Evolutionary conservation across 2,113 vertebrate species (phyloP), one percentile per base, ranked within the genome.

Genomic region (Phaetusa simplex): DNA sequence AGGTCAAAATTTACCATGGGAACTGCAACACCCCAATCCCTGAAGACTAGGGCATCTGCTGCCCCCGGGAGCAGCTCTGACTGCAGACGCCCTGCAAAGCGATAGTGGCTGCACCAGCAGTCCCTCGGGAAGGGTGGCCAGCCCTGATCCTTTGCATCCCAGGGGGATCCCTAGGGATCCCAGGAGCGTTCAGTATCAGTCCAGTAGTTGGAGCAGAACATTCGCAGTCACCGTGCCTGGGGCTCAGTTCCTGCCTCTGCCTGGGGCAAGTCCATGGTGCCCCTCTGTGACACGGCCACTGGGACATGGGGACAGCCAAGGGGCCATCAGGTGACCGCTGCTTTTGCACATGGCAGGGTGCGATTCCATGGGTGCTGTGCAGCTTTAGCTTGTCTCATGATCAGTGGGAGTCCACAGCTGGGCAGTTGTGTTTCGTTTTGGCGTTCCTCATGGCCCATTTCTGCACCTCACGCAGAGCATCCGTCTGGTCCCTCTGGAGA

Each of bases 1-100:
- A 98, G 0, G 96, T 99, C 64, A 98, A 97, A 88, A 99, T 99
- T 95, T 99, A 99, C 97, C 99, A 99, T 0, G 99, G 99, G 16
- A 99, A 99, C 98, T 99, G 99, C 97, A 99, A 99, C 96, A 99
- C 99, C 5, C 98, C 98, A 0, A 99, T 99, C 95, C 99, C 99
- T 1, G 98, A 99, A 18, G 98, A 99, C 95, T 99, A 98, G 94
- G 24, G 3, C 3, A 26, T 17, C 45, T 2, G 0, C 6, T 4
- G 4, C 12, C 13, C n/a, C n/a, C 0, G 3, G 34, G 62, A 71
- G 81, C 82, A 94, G 49, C 74, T 69, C 64, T 74, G 79, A 30
- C 88, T 81, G 82, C 56, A 82, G 74, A 50, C n/a, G 36, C 69
- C 29, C 50, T 87, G 59, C 49, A 66, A 12, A 78, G 56, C 80